These are phyloP conservation scores for Dryoscopus gambensis DNA, from an alignment of 2,113 vertebrate species.

Conservation along the genomic window DNA sequence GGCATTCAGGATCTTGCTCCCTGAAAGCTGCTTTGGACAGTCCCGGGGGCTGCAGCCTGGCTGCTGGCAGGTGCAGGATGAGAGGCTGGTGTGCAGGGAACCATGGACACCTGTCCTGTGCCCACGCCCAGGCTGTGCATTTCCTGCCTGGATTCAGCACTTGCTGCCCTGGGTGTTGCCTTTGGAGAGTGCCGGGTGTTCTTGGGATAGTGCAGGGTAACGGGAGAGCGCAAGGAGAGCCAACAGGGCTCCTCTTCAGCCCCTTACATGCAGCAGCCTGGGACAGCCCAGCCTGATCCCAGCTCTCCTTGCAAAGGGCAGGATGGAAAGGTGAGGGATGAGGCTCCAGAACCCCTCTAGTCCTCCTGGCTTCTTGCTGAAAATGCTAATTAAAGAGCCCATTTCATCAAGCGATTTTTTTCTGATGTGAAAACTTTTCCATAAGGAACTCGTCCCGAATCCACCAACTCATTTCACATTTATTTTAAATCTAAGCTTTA, in stretches of 20 bases:
- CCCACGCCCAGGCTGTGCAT: not conserved
- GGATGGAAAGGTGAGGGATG: not conserved
- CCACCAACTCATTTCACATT: slow-evolving; percentile 29
- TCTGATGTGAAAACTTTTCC: not conserved
- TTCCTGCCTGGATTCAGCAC: not conserved
- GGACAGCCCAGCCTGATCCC: not conserved
- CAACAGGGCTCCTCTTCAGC: not conserved
- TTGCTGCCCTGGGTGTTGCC: not conserved
- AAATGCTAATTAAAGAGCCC: not conserved
- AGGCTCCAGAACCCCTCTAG: not conserved
- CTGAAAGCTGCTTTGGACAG: not conserved
- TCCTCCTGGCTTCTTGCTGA: not conserved
- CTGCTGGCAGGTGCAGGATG: not conserved
- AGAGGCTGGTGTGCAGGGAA: not conserved
- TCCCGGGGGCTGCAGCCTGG: not conserved
- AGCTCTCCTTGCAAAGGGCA: not conserved
- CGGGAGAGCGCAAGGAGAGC: not conserved
- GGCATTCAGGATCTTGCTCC: not conserved
- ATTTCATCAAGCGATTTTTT: not conserved
- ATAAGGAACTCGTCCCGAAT: not conserved
- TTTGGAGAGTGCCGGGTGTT: not conserved
- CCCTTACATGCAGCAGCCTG: not conserved
- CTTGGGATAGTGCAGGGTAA: not conserved
- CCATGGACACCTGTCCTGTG: not conserved
- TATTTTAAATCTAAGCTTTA: slow-evolving; percentile 43